A percentile compares a stretch with the other conserved stretches of the same genome.
Evolutionary conservation across 2,113 vertebrate species (phyloP).

Genomic region (Engraulis encrasicolus): DNA sequence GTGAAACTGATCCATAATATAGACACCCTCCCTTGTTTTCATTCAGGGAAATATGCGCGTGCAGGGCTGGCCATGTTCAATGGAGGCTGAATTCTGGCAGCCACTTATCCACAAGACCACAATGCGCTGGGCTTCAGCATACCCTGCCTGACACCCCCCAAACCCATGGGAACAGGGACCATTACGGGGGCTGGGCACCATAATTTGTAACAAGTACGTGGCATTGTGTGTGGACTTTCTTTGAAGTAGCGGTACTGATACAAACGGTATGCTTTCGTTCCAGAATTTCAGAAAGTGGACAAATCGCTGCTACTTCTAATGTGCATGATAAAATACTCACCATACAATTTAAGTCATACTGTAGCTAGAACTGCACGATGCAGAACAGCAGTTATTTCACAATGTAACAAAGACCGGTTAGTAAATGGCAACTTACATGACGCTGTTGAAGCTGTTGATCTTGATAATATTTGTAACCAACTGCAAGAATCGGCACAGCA

Average conservation of each 20-base stretch:
- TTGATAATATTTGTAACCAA: conserved; percentile 68
- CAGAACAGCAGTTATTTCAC: neutral
- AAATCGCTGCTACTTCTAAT: no score
- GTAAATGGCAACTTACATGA: conserved; percentile 64
- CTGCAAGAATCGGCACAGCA: conserved; percentile 68
- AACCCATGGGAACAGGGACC: conserved; percentile 7
- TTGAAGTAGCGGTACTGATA: neutral
- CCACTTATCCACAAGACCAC: neutral
- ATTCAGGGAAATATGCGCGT: conserved; percentile 21
- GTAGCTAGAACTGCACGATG: no score
- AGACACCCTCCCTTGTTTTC: neutral
- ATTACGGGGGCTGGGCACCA: neutral
- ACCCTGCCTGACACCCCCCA: conserved; percentile 54
- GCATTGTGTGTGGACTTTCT: neutral
- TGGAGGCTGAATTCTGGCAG: conserved; percentile 47
- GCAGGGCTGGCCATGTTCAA: conserved; percentile 45
- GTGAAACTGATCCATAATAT: neutral
- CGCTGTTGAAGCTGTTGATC: conserved; percentile 63
- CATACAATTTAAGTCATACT: neutral
- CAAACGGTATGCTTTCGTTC: neutral
- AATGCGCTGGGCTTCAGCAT: neutral
- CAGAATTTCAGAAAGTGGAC: no score
- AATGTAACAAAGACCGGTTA: neutral
- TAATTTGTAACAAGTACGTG: neutral
- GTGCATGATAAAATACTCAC: no score